These are phyloP conservation scores for Orthosia gracilis DNA, from an alignment of 2,888 invertebrate species.

Conservation along the genomic window DNA sequence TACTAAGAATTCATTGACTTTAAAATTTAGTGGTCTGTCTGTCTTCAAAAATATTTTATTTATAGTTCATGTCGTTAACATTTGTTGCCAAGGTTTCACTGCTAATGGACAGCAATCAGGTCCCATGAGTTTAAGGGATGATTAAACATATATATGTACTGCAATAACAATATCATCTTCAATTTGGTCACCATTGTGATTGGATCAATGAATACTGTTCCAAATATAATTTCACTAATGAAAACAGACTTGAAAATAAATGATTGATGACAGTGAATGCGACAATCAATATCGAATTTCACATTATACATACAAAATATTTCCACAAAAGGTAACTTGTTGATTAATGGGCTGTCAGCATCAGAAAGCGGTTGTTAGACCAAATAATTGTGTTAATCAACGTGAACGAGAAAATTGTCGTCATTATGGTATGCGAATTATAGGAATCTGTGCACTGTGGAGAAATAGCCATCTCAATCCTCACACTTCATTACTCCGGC, in stretches of 20 bases:
- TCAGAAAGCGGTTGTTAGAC: conserved; percentile 47
- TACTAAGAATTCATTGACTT: not conserved
- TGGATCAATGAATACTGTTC: conserved; percentile 14
- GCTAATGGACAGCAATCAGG: not conserved
- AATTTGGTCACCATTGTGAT: not conserved
- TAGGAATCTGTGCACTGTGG: too few relatives aligned
- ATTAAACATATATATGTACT: not conserved
- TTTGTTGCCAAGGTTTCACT: not conserved
- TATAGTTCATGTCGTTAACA: not conserved
- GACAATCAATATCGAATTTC: conserved; percentile 41
- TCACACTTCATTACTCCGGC: too few relatives aligned
- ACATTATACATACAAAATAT: conserved; percentile 37
- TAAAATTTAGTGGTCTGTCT: not conserved
- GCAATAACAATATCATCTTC: not conserved
- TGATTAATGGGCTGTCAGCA: conserved; percentile 65
- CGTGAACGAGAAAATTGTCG: conserved; percentile 31
- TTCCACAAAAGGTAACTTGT: conserved; percentile 39
- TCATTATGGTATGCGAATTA: conserved; percentile 17
- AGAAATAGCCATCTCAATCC: too few relatives aligned
- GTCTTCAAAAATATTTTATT: not conserved
- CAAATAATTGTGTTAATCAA: conserved; percentile 63
- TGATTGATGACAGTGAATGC: conserved; percentile 33
- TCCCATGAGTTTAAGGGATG: not conserved
- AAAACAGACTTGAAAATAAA: conserved; percentile 17
- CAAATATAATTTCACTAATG: conserved; percentile 2